phyloP scores from a whole-genome alignment of 2,888 invertebrate species.

The Myathropa florea region DNA sequence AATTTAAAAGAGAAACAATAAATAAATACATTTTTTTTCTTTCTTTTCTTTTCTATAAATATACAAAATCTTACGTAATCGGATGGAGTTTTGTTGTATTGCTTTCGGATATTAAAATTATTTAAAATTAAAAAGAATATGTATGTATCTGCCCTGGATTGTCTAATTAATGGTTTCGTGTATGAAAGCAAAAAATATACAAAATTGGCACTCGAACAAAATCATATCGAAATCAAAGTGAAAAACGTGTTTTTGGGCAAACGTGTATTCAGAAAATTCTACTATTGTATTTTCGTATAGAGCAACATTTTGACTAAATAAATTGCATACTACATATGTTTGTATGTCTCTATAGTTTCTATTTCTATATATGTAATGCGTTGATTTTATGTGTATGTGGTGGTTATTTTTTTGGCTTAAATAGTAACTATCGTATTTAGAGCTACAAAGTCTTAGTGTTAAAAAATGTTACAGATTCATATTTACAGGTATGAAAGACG shows the following conservation, averaged over 20 bases:
- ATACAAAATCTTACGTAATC: slow-evolving; percentile 61
- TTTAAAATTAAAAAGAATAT: neutral
- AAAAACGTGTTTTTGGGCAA: slow-evolving; percentile 4
- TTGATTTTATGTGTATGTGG: slow-evolving; percentile 57
- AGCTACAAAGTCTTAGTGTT: slow-evolving; percentile 54
- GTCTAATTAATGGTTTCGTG: slow-evolving; percentile 58
- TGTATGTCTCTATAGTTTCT: neutral
- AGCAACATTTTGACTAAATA: slow-evolving; percentile 7
- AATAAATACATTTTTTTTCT: neutral
- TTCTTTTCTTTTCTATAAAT: slow-evolving; percentile 48
- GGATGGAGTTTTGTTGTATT: slow-evolving; percentile 63
- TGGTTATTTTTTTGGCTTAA: slow-evolving; percentile 55
- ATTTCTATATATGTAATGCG: slow-evolving; percentile 41
- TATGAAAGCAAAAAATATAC: slow-evolving; percentile 39
- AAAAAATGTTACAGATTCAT: neutral
- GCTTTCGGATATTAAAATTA: slow-evolving; percentile 52
- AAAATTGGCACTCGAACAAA: slow-evolving; percentile 65
- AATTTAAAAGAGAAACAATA: slow-evolving; percentile 6
- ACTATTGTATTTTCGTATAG: neutral
- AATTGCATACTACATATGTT: slow-evolving; percentile 44
- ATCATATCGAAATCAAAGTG: slow-evolving; percentile 17
- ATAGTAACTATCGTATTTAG: slow-evolving; percentile 49
- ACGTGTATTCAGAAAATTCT: slow-evolving; percentile 17
- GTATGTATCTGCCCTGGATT: slow-evolving; percentile 58
- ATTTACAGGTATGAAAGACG: slow-evolving; percentile 65